Conservation (phyloP, 2,888 invertebrate species). For the Trichogramma dendrolimi region DNA sequence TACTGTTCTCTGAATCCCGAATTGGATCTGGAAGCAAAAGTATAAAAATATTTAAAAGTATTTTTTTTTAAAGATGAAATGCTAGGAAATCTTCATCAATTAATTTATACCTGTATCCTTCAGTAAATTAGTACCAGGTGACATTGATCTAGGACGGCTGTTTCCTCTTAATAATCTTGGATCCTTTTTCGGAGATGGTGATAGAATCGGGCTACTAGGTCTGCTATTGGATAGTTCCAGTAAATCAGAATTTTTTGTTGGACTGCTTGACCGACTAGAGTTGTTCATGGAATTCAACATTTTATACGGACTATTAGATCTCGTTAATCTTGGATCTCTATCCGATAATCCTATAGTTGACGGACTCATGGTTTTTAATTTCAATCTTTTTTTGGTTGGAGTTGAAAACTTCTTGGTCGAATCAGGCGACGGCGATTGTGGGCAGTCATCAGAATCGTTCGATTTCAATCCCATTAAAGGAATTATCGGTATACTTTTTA, state of each 20-base stretch:
- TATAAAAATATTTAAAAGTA: neutral
- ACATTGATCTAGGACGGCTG: neutral
- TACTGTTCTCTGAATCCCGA: neutral
- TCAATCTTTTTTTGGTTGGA: too few species aligned
- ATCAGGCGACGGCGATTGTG: too few species aligned
- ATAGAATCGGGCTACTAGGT: too few species aligned
- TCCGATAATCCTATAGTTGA: neutral
- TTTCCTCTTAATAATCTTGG: neutral
- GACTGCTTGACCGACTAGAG: neutral
- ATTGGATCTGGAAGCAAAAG: neutral
- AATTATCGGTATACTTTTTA: too few species aligned
- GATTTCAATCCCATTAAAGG: too few species aligned
- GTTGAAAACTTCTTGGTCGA: too few species aligned
- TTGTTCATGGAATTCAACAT: neutral
- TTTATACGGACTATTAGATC: neutral
- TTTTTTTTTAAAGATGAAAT: too few species aligned
- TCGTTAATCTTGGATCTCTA: conserved; percentile 11
- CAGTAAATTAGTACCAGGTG: neutral
- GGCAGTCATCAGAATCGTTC: too few species aligned
- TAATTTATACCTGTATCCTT: neutral
- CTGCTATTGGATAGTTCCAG: too few species aligned
- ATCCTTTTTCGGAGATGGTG: neutral
- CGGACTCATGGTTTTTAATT: too few species aligned
- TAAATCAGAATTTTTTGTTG: neutral
- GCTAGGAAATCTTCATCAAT: neutral